Evolutionary conservation across 1,140 invertebrate genomes (phyloP).

Genomic region (Drosophila tristis): DNA sequence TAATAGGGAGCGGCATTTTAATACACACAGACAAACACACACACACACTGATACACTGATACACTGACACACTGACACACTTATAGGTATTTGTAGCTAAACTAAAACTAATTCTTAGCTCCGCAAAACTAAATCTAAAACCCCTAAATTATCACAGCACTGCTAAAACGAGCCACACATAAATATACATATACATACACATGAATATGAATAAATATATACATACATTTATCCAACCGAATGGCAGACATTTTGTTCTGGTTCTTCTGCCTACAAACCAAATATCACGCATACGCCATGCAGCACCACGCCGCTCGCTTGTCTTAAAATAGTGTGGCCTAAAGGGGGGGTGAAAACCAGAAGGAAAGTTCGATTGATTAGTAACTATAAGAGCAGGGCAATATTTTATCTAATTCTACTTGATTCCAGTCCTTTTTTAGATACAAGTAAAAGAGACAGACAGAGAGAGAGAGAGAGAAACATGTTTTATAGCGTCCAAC

Average conservation of each 20-base stretch:
- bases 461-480: slow-evolving; percentile 35
- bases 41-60: neutral
- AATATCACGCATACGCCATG: slow-evolving; percentile 64
- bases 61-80: slow-evolving; percentile 11
- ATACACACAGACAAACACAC: slow-evolving; percentile 32
- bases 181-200: slow-evolving; percentile 41
- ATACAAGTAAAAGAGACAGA: slow-evolving; percentile 20
- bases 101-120: slow-evolving; percentile 44
- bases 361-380: neutral
- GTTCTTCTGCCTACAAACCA: slow-evolving; percentile 6
- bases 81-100: slow-evolving; percentile 37
- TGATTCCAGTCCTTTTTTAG: slow-evolving; percentile 9
- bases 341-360: neutral
- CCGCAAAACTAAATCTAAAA: slow-evolving; percentile 11
- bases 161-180: slow-evolving; percentile 52
- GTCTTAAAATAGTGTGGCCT: slow-evolving; percentile 17
- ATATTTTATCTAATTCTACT: neutral
- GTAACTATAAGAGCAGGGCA: too few relatives aligned
- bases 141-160: slow-evolving; percentile 51
- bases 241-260: slow-evolving; percentile 34
- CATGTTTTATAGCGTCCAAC: slow-evolving; percentile 45
- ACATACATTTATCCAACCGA: slow-evolving; percentile 39
- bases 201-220: slow-evolving; percentile 17
- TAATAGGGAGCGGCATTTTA: slow-evolving; percentile 48
- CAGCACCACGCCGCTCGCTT: slow-evolving; percentile 38